Evolutionary conservation across 2,113 vertebrate species (phyloP), one percentile per base, ranked within the genome.

Genomic region (Rhinolophus sinicus): DNA sequence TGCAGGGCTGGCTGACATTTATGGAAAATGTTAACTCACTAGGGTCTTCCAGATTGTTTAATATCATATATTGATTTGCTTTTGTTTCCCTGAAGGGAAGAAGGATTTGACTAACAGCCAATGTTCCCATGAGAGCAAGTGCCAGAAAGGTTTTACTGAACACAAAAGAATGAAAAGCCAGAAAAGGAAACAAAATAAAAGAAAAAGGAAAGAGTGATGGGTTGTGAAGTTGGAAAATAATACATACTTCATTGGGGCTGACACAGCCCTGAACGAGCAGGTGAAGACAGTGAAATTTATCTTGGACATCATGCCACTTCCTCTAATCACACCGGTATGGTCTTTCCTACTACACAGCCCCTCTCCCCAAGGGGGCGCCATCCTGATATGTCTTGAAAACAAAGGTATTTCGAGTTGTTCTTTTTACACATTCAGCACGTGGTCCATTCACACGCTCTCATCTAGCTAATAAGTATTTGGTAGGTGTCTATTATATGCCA

Each of bases 1-100:
- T 93, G 64, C 96, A 92, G 90, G 87, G 90, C 77, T 96, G 69
- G 95, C 95, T 96, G 98, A 98, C 96, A 97, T 97, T 98, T 97
- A 88, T 62, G 77, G 90, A 81, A 97, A 97, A 91, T 95, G 88
- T 90, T 95, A 98, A 98, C 97, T 97, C 97, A 88, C 92, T 62
- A 87, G 3, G 2, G 94, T 77, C 97, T 97, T 97, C 94, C 50
- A 38, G 97, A 80, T 96, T 97, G 93, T 96, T 98, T 98, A 97
- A 98, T 98, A 98, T 97, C 97, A 78, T 83, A 94, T 95, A 98
- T 98, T 97, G 98, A 98, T 98, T 98, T 97, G 93, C 94, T 98
- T 96, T 97, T 76, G 83, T 94, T 96, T 98, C 98, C 97, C 97
- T 65, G 93, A 97, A 97, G 89, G 96, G 94, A 96, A 97, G 92